Evolutionary conservation across 2,797 vertebrate species (phyloP).

Genomic region (Pangasius djambal): DNA sequence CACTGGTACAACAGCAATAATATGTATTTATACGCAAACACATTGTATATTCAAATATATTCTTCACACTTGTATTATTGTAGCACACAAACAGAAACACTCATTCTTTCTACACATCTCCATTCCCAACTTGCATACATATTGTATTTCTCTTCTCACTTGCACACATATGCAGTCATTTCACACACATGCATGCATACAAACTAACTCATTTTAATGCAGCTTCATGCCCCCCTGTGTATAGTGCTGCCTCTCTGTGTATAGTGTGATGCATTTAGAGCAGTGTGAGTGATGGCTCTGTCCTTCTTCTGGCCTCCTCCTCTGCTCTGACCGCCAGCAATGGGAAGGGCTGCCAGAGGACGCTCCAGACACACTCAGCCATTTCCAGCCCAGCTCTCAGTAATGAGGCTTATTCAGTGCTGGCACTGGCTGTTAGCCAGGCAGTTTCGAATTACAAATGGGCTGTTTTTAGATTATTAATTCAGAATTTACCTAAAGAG

Average conservation of each 20-base stretch:
- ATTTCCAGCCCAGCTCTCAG: not conserved
- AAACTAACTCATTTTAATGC: not conserved
- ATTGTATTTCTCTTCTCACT: not conserved
- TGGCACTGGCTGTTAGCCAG: slow-evolving; percentile 49
- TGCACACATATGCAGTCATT: not conserved
- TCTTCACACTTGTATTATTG: not conserved
- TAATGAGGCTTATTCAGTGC: slow-evolving; percentile 38
- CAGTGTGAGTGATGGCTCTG: slow-evolving; percentile 3
- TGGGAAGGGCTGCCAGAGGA: slow-evolving; percentile 49
- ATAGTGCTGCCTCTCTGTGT: not conserved
- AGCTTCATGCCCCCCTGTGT: not conserved
- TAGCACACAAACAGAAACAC: not conserved
- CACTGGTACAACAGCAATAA: slow-evolving; percentile 43
- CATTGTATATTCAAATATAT: too few species aligned
- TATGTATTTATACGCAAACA: not conserved
- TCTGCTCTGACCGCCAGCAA: slow-evolving; percentile 24
- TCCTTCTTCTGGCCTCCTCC: slow-evolving; percentile 24
- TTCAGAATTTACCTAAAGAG: slow-evolving; percentile 48
- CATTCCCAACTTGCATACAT: not conserved
- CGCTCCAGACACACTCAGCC: not conserved
- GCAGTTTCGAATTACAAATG: slow-evolving; percentile 58
- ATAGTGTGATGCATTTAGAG: slow-evolving; percentile 5
- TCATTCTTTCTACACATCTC: not conserved
- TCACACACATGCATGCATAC: not conserved
- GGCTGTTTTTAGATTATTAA: slow-evolving; percentile 62